Evolutionary conservation across 2,113 vertebrate species (phyloP).

Genomic region (Carassius gibelio): DNA sequence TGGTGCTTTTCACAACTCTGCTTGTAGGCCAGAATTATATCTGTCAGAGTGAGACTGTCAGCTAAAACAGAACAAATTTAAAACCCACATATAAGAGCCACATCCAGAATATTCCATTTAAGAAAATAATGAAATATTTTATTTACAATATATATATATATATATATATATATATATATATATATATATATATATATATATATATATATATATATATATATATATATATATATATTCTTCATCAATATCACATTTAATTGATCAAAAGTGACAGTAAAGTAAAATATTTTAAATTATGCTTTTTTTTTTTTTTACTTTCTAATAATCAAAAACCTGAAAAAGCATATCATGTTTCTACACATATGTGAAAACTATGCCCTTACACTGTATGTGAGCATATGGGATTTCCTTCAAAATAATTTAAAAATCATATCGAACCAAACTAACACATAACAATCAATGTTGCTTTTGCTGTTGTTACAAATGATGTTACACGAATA

Average conservation of each 20-base stretch:
- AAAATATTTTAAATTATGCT: no score
- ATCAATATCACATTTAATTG: neutral
- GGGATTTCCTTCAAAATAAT: neutral
- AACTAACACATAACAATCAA: no score
- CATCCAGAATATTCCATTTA: neutral
- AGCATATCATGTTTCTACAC: no score
- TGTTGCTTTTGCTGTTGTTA: neutral
- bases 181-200: no score
- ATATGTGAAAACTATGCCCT: no score
- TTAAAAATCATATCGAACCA: neutral
- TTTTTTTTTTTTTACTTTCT: no score
- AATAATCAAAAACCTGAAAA: no score
- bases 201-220: no score
- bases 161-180: no score
- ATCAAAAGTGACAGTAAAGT: neutral
- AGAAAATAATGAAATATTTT: no score
- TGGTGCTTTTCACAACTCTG: conserved; percentile 73
- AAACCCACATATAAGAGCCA: conserved; percentile 25
- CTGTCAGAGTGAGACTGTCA: conserved; percentile 68
- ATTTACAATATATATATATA: no score
- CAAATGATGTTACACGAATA: conserved; percentile 2
- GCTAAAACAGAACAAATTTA: conserved; percentile 65
- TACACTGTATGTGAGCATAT: neutral
- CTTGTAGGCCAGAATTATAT: conserved; percentile 71
- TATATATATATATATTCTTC: neutral